These are phyloP conservation scores for Amiota minor DNA, from an alignment of 2,888 invertebrate genomes.

Conservation along the genomic window DNA sequence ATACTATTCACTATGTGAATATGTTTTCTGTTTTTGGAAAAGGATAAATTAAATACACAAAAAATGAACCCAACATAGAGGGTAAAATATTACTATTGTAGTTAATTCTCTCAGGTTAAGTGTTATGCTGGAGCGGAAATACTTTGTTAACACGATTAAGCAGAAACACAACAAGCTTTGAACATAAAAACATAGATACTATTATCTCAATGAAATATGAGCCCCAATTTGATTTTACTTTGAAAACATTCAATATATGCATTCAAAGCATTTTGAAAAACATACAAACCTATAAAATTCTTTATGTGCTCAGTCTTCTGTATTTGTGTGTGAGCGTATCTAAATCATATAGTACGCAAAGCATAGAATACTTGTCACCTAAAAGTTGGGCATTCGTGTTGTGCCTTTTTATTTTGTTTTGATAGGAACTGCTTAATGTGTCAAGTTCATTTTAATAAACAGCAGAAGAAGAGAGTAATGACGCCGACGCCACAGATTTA, in stretches of 20 bases:
- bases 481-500: neutral
- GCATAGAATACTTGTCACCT: too few relatives aligned
- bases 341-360: neutral
- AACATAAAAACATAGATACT: neutral
- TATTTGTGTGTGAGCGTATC: neutral
- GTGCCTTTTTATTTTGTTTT: slow-evolving; percentile 6
- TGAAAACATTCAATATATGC: neutral
- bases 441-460: slow-evolving; percentile 63
- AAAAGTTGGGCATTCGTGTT: too few relatives aligned
- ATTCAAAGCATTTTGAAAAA: neutral
- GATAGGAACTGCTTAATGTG: slow-evolving; percentile 41
- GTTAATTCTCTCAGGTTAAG: neutral
- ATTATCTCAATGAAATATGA: too few relatives aligned
- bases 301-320: too few relatives aligned
- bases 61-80: neutral
- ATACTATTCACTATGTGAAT: too few relatives aligned
- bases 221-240: too few relatives aligned
- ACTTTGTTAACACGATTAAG: slow-evolving; percentile 40
- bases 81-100: neutral
- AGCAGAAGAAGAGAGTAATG: slow-evolving; percentile 15
- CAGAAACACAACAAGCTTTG: neutral
- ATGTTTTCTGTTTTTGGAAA: neutral
- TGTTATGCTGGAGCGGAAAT: slow-evolving; percentile 40
- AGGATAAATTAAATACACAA: neutral
- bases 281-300: too few relatives aligned